Base-by-base conservation (phyloP, 2,113 vertebrate species). In the Balaenoptera acutorostrata region DNA sequence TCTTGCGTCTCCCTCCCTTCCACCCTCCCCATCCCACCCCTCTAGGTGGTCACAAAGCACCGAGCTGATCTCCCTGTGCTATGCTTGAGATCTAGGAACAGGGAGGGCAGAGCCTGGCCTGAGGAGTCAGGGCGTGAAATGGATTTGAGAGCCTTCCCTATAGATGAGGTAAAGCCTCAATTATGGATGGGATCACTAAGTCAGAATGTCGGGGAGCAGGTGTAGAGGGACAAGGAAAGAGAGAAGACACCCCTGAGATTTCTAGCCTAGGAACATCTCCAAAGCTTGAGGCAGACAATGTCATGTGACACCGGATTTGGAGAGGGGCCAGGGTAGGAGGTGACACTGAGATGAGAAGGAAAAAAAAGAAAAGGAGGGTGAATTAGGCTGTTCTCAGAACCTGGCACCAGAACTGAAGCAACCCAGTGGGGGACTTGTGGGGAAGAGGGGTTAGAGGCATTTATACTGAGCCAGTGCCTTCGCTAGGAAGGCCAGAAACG, bases 351-450 rank as follows among this genome's bases (percentile, higher is more conserved):
- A 75, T 39, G 29, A 29, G 46, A 85, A 80, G 66, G n/a, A 27
- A 31, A 74, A 44, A 31, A 36, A n/a, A 55, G 3, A n/a, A 61
- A 41, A 69, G 59, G 44, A 64, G n/a, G 7, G 57, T 14, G 39
- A 41, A 95, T 21, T 17, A 64, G 41, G 33, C 75, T 87, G n/a
- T 52, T 29, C 80, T 71, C 41, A 61, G 71, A 90, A 83, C 18
- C 49, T 39, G 2, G 8, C 20, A 55, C 46, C 27, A 57, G 27
- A 64, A 39, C 6, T 44, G 31, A 77, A 33, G 59, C 29, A 33
- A 8, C 10, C 25, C 5, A 0, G 0, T 1, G 3, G 25, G 15
- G 31, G 27, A 18, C 18, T 1, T 0, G 17, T 27, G n/a, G 39
- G 39, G 15, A 39, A 23, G 13, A 23, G 41, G 4, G 17, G 2